Conservation (phyloP, 2,888 invertebrate genomes). For the Xanthostigma xanthostigma region DNA sequence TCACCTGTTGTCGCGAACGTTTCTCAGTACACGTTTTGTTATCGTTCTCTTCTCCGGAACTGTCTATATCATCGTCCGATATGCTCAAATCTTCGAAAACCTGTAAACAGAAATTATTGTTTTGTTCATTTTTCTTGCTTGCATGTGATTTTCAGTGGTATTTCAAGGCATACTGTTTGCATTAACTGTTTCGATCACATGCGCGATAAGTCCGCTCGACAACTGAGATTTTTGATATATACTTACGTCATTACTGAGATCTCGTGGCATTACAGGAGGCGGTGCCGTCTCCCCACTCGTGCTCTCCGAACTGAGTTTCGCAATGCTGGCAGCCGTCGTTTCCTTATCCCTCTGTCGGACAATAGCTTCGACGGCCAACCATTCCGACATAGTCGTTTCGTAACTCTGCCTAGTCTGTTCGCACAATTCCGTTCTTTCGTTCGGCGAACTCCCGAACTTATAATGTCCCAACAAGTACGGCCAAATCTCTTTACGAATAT, state of each 20-base stretch:
- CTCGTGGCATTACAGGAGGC: constrained; percentile 28
- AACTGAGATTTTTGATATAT: neutral
- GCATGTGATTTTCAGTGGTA: neutral
- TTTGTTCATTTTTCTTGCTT: neutral
- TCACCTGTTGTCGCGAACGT: constrained; percentile 37
- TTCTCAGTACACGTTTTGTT: constrained; percentile 14
- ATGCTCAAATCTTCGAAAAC: constrained; percentile 28
- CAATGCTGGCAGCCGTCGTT: constrained; percentile 70
- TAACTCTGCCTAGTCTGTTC: constrained; percentile 57
- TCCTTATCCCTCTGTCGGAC: constrained; percentile 70
- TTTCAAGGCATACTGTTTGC: no score
- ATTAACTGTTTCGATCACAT: constrained; percentile 9
- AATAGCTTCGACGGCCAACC: constrained; percentile 89
- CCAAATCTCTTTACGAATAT: constrained; percentile 70
- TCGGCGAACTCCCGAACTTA: constrained; percentile 54
- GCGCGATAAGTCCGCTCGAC: constrained; percentile 8
- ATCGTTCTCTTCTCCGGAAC: constrained; percentile 13
- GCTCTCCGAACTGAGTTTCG: constrained; percentile 67
- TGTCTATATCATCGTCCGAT: constrained; percentile 23
- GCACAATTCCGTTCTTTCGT: constrained; percentile 50
- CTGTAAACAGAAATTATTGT: constrained; percentile 13
- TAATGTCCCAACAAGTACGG: constrained; percentile 80
- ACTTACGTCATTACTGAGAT: constrained; percentile 35
- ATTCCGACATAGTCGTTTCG: constrained; percentile 87
- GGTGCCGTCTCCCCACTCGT: constrained; percentile 32